phyloP scores from a whole-genome alignment of 2,797 vertebrate genomes.

The Anas flavirostris region DNA sequence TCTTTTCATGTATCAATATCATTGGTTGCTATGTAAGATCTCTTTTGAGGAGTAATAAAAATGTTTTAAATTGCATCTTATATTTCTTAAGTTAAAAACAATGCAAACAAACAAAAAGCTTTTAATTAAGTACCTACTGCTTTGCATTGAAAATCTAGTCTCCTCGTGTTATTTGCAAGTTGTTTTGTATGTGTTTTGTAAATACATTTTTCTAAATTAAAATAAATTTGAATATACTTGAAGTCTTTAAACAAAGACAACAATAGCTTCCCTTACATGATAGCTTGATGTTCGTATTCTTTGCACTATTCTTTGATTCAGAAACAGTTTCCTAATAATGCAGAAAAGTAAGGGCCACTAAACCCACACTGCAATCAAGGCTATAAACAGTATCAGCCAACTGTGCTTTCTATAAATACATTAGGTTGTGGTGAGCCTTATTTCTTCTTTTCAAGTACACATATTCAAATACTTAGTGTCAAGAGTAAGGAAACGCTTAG shows the following conservation, averaged over 20 bases:
- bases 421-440: not conserved
- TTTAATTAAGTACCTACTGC: conserved; percentile 17
- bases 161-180: not conserved
- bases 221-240: not conserved
- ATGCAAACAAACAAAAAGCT: not conserved
- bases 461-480: not conserved
- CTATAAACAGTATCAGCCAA: not conserved
- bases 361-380: not conserved
- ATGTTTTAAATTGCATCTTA: not conserved
- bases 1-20: conserved; percentile 29
- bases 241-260: not conserved
- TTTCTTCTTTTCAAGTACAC: not conserved
- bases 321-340: not conserved
- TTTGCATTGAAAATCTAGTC: conserved; percentile 11
- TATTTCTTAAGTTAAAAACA: not conserved
- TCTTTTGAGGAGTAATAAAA: conserved; percentile 26
- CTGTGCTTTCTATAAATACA: not conserved
- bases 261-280: not conserved
- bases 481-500: not conserved
- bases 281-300: not conserved
- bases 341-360: not conserved
- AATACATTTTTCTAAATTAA: not conserved
- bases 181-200: not conserved
- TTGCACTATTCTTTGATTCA: not conserved
- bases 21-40: conserved; percentile 13